Conservation (phyloP, 2,888 invertebrate species). For the Agonopterix subpropinquella region DNA sequence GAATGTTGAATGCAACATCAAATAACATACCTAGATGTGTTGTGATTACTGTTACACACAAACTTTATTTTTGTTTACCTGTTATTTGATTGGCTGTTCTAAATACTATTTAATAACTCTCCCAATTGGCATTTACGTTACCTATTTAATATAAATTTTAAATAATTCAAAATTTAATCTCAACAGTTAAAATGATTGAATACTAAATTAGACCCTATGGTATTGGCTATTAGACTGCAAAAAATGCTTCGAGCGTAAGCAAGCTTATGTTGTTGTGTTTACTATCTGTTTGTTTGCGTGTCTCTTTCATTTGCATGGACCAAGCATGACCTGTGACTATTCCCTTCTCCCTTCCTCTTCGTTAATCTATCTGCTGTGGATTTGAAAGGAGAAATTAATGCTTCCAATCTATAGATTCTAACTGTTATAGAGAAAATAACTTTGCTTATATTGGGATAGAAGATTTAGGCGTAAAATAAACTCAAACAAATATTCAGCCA, state of each 20-base stretch:
- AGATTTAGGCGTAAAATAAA: constrained; percentile 4
- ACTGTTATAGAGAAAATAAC: constrained; percentile 8
- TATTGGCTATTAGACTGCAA: constrained; percentile 53
- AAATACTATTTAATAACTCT: constrained; percentile 11
- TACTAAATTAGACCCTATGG: constrained; percentile 46
- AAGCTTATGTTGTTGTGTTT: constrained; percentile 68
- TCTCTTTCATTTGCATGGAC: constrained; percentile 71
- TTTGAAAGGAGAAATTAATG: constrained; percentile 28
- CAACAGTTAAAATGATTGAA: no score
- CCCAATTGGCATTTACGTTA: constrained; percentile 13
- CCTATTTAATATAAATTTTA: constrained; percentile 3
- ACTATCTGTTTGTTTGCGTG: constrained; percentile 68
- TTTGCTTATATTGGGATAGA: constrained; percentile 13
- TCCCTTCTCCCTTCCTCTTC: constrained; percentile 50
- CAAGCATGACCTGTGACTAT: constrained; percentile 63
- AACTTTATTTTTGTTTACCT: constrained; percentile 35
- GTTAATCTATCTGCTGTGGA: constrained; percentile 41
- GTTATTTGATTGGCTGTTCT: constrained; percentile 57
- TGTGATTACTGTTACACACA: constrained; percentile 52
- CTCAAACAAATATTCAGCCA: constrained; percentile 1
- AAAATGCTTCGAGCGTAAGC: constrained; percentile 53
- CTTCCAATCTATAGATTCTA: constrained; percentile 21
- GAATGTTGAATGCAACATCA: constrained; percentile 53
- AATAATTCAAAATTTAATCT: constrained; percentile 9
- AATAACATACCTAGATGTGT: constrained; percentile 48